phyloP scores from a whole-genome alignment of 2,113 vertebrate genomes.

The Centropristis striata region DNA sequence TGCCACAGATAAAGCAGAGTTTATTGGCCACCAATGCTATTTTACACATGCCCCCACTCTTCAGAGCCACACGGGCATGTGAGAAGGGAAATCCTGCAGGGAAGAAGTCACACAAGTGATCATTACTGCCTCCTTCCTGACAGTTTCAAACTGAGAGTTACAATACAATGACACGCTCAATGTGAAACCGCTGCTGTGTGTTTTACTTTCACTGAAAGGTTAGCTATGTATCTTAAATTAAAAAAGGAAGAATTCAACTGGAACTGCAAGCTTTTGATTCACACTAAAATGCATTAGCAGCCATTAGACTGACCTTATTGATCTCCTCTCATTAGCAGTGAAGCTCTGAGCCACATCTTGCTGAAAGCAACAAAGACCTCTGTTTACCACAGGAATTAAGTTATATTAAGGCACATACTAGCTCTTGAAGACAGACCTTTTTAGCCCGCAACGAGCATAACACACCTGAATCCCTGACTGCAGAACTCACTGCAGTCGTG shows the following conservation, averaged over 20 bases:
- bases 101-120: background rate
- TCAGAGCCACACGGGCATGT: background rate
- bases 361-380: background rate
- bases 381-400: background rate
- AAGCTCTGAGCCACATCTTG: background rate
- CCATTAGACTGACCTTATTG: background rate
- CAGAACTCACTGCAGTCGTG: too few relatives aligned
- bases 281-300: background rate
- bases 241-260: background rate
- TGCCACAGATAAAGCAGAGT: constrained; percentile 11
- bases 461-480: too few relatives aligned
- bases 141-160: background rate
- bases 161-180: constrained; percentile 1
- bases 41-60: constrained; percentile 2
- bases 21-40: constrained; percentile 10
- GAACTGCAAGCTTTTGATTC: constrained; percentile 5
- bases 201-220: constrained; percentile 12
- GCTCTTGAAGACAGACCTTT: background rate
- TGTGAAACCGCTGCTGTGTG: constrained; percentile 1
- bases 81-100: constrained; percentile 40
- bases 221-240: background rate
- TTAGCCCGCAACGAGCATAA: too few relatives aligned
- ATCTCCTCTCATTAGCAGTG: background rate
- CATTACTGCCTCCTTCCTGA: constrained; percentile 7
- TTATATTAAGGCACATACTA: background rate